Percentiles rank a stretch among this genome's conserved stretches.
phyloP scores from a whole-genome alignment of 2,797 vertebrate genomes.

The Gymnoscopelus microlampas region DNA sequence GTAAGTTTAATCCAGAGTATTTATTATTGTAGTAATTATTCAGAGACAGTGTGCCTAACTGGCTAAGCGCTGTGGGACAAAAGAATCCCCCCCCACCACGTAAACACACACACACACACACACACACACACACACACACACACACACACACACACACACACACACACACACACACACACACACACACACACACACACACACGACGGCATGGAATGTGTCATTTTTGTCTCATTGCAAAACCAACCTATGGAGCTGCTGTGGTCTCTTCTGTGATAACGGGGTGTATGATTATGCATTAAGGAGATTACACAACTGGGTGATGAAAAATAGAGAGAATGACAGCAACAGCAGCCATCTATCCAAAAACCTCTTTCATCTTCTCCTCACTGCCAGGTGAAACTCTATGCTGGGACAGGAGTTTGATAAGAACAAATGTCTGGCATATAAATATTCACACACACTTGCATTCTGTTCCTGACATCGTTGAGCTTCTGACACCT shows the following conservation, averaged over 20 bases:
- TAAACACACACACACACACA: too few relatives aligned
- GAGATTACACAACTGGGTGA: conserved; percentile 65
- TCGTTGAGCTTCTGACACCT: too few relatives aligned
- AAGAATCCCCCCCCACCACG: neutral
- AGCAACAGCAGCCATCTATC: conserved; percentile 28
- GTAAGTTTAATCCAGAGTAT: conserved; percentile 69
- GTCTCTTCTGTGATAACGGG: conserved; percentile 28
- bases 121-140: too few relatives aligned
- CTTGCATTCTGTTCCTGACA: neutral
- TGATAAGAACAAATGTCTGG: conserved; percentile 28
- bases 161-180: too few relatives aligned
- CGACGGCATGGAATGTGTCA: conserved; percentile 58
- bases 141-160: too few relatives aligned
- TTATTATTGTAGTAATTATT: conserved; percentile 39
- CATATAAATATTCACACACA: neutral
- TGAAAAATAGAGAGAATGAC: conserved; percentile 57
- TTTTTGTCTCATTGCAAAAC: conserved; percentile 48
- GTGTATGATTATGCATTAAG: conserved; percentile 69
- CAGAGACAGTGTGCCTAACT: conserved; percentile 39
- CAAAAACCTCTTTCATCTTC: conserved; percentile 56
- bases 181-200: conserved; percentile 15
- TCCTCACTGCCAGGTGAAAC: conserved; percentile 43
- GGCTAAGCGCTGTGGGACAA: conserved; percentile 60
- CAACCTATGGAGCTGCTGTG: conserved; percentile 31
- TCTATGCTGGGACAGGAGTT: conserved; percentile 62